A percentile compares a stretch with the other conserved stretches of the same genome.
Conservation (phyloP, 2,797 vertebrate species). For the Octomys mimax region DNA sequence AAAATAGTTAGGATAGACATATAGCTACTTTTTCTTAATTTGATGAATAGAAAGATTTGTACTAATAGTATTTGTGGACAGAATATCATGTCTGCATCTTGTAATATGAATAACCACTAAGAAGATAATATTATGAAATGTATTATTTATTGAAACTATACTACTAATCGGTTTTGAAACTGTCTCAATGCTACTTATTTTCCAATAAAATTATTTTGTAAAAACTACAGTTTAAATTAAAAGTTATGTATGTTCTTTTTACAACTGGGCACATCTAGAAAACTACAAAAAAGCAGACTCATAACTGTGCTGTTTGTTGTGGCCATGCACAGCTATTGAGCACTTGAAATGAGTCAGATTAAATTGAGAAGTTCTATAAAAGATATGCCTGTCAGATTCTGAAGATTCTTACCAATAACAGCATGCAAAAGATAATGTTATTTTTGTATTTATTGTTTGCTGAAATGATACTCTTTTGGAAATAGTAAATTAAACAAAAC, state of each 20-base stretch:
- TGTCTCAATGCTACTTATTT: too few species aligned
- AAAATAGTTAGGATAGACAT: too few species aligned
- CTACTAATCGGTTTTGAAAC: too few species aligned
- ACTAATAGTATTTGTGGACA: too few species aligned
- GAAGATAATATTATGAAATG: too few species aligned
- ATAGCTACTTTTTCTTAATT: too few species aligned
- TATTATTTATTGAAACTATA: too few species aligned
- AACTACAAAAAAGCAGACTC: neutral
- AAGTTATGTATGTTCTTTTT: neutral
- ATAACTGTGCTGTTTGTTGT: neutral
- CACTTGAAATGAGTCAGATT: neutral
- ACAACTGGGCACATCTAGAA: neutral
- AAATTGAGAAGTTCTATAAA: neutral
- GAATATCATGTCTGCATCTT: too few species aligned
- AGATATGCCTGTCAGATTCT: neutral
- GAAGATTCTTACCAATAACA: neutral
- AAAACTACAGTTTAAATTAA: neutral
- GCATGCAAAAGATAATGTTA: neutral
- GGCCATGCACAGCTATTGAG: neutral
- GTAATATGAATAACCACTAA: too few species aligned
- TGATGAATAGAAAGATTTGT: too few species aligned
- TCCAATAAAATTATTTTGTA: too few species aligned
- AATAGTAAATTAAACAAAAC: neutral
- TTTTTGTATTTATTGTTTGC: neutral
- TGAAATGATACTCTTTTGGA: conserved; percentile 3